A percentile compares a stretch with the other conserved stretches of the same genome.
These are phyloP conservation scores for Otolemur garnettii DNA, from an alignment of 2,113 vertebrate genomes.

Conservation along the genomic window DNA sequence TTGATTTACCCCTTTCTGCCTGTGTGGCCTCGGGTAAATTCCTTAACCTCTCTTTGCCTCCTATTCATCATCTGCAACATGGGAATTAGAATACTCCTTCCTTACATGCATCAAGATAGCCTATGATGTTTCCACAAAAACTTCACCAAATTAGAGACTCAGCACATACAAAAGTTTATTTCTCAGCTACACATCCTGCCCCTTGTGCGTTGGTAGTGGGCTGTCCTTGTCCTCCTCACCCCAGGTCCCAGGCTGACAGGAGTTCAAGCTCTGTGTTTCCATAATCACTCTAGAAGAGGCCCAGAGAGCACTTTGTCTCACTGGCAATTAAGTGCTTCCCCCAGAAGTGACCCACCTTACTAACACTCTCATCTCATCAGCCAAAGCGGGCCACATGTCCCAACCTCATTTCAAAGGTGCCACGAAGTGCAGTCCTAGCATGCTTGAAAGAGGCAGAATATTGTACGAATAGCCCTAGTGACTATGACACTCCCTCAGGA, in stretches of 20 bases:
- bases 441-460: neutral
- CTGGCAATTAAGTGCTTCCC: neutral
- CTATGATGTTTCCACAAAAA: neutral
- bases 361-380: neutral
- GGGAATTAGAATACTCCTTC: neutral
- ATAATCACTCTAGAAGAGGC: neutral
- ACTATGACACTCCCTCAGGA: neutral
- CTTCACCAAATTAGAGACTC: neutral
- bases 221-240: neutral
- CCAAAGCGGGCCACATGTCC: neutral
- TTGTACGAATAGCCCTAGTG: neutral
- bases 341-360: neutral
- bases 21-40: neutral
- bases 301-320: neutral
- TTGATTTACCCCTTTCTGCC: neutral
- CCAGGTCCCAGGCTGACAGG: neutral
- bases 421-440: neutral
- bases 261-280: neutral
- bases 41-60: neutral
- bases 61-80: neutral
- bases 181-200: neutral
- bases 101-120: neutral
- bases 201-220: no score
- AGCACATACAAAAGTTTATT: neutral
- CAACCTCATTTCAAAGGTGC: neutral